Percentiles rank a stretch among this genome's conserved stretches.
These are phyloP conservation scores for Coluber constrictor DNA, from an alignment of 2,797 vertebrate species.

Conservation along the genomic window DNA sequence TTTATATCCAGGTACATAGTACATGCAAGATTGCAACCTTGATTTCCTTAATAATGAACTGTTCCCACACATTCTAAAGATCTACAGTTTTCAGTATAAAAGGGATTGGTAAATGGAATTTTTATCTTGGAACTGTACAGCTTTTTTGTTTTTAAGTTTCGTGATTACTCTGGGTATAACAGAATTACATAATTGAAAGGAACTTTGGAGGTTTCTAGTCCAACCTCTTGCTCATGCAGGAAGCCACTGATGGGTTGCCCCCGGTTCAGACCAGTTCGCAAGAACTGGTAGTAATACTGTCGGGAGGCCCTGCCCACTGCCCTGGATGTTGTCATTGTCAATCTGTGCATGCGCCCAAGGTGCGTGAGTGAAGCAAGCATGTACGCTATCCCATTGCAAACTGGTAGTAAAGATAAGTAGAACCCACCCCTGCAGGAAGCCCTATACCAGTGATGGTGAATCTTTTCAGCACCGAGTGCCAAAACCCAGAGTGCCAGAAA, in stretches of 20 bases:
- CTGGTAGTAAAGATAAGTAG: too few relatives aligned
- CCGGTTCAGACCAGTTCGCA: too few relatives aligned
- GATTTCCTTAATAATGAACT: neutral
- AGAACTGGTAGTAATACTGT: too few relatives aligned
- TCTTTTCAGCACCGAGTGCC: too few relatives aligned
- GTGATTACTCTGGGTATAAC: neutral
- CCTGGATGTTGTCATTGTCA: too few relatives aligned
- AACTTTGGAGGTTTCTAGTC: neutral
- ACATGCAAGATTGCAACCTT: neutral
- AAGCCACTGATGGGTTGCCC: neutral
- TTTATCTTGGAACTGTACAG: neutral
- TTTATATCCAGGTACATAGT: neutral
- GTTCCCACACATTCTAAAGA: neutral
- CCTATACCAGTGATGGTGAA: too few relatives aligned
- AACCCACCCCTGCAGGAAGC: too few relatives aligned
- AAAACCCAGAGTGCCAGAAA: too few relatives aligned
- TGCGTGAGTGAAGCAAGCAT: too few relatives aligned
- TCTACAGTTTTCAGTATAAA: neutral
- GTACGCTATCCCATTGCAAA: too few relatives aligned
- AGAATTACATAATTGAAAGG: neutral
- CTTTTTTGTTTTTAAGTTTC: neutral
- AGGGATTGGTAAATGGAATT: neutral
- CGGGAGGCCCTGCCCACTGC: too few relatives aligned
- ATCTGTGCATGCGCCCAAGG: too few relatives aligned
- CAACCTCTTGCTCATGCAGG: neutral